phyloP scores from a whole-genome alignment of 2,797 vertebrate species.

The Tolypeutes matacus region DNA sequence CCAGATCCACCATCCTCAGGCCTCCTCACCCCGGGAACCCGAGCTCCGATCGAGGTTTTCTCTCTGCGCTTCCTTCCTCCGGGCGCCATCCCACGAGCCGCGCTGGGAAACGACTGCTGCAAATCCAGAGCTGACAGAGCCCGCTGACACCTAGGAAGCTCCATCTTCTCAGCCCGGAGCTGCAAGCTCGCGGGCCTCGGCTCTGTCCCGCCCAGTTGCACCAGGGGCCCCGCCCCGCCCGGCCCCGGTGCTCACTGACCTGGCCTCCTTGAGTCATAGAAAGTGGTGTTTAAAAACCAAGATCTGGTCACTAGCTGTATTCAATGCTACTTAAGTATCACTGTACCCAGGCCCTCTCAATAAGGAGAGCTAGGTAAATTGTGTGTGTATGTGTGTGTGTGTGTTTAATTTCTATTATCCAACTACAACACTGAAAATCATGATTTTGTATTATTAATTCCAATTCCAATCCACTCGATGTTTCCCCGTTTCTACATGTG shows the following conservation, averaged over 20 bases:
- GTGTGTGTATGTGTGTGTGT: background rate
- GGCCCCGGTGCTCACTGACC: background rate
- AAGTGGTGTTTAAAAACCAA: background rate
- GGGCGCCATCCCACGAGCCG: slow-evolving; percentile 76
- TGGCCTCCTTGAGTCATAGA: background rate
- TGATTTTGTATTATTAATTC: background rate
- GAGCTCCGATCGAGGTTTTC: slow-evolving; percentile 73
- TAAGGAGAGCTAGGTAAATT: background rate
- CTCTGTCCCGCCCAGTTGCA: background rate
- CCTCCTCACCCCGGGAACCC: slow-evolving; percentile 63
- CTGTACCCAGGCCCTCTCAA: background rate
- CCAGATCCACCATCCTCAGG: slow-evolving; percentile 61
- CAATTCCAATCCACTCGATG: background rate
- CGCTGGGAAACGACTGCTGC: slow-evolving; percentile 36
- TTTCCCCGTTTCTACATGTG: background rate
- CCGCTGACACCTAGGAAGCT: slow-evolving; percentile 39
- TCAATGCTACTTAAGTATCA: background rate
- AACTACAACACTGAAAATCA: background rate
- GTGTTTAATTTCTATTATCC: background rate
- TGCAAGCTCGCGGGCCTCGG: background rate
- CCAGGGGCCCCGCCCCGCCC: slow-evolving; percentile 30
- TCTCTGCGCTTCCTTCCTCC: slow-evolving; percentile 82
- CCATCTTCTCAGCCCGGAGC: slow-evolving; percentile 47
- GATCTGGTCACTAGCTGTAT: background rate
- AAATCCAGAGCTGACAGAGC: background rate